phyloP scores from a whole-genome alignment of 1,140 invertebrate genomes.

The Philotrypesis tridentata region DNA sequence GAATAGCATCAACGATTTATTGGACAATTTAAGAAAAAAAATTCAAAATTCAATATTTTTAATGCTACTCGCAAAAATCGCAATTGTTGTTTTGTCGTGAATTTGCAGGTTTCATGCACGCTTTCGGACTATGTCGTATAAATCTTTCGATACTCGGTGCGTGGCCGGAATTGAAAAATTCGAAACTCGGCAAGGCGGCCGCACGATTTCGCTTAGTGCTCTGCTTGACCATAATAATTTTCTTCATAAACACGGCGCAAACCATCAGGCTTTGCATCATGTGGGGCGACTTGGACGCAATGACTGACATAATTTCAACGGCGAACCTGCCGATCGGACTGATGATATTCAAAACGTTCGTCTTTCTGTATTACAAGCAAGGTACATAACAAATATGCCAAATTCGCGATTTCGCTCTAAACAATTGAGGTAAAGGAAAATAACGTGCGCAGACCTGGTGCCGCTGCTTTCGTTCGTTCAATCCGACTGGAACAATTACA shows the following conservation, averaged over 20 bases:
- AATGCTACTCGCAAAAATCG: neutral
- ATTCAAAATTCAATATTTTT: neutral
- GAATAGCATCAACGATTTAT: no score
- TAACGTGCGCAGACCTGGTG: no score
- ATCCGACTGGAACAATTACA: neutral
- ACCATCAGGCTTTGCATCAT: neutral
- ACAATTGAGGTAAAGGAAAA: no score
- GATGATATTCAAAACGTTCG: constrained; percentile 22
- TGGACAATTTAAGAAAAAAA: neutral
- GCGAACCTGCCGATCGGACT: constrained; percentile 1
- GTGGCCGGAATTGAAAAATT: neutral
- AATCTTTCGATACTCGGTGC: neutral
- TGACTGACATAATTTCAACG: neutral
- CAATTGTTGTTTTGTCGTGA: neutral
- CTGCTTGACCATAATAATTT: neutral
- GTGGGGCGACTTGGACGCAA: constrained; percentile 21
- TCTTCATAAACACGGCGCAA: neutral
- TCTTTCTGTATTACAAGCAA: constrained; percentile 19
- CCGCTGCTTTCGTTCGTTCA: neutral
- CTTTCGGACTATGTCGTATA: neutral
- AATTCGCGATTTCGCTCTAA: no score
- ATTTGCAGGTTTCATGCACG: neutral
- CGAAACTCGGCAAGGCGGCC: neutral
- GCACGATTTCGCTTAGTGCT: neutral
- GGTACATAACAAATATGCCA: neutral